A percentile compares a stretch with the other conserved stretches of the same genome.
Evolutionary conservation across 2,113 vertebrate genomes (phyloP).

Genomic region (Tympanuchus pallidicinctus): DNA sequence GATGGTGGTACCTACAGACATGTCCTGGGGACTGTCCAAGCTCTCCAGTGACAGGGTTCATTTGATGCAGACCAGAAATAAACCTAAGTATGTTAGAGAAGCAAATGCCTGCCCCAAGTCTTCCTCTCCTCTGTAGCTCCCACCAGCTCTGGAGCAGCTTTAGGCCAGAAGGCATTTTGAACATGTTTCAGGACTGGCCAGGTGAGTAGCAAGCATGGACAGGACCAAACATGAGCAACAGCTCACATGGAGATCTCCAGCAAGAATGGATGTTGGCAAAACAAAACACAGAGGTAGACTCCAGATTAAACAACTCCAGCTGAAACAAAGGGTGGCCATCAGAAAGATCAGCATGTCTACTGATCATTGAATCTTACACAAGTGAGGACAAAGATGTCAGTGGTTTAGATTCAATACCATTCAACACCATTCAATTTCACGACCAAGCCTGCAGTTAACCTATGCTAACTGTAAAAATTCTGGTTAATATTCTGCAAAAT

Average conservation of each 20-base stretch:
- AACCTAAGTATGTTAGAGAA: background rate
- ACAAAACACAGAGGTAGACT: fast-evolving
- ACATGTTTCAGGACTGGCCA: background rate
- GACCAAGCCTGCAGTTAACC: background rate
- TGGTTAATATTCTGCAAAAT: background rate
- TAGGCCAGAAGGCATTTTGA: background rate
- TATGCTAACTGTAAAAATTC: background rate
- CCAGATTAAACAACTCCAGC: background rate
- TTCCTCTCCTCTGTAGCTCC: background rate
- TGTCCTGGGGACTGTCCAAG: background rate
- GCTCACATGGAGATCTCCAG: fast-evolving
- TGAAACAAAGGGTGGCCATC: background rate
- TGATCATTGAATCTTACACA: background rate
- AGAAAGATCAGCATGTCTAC: background rate
- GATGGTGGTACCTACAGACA: background rate
- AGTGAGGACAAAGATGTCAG: background rate
- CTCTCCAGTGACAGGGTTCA: background rate
- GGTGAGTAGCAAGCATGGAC: background rate
- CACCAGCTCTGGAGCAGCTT: background rate
- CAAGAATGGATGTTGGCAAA: background rate
- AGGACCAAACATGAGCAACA: background rate
- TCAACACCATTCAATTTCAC: background rate
- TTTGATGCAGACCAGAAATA: background rate
- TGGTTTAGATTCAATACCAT: background rate
- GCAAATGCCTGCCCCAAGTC: background rate